Percentiles rank a stretch among this genome's conserved stretches.
Evolutionary conservation across 2,113 vertebrate genomes (phyloP).

Genomic region (Hucho hucho): DNA sequence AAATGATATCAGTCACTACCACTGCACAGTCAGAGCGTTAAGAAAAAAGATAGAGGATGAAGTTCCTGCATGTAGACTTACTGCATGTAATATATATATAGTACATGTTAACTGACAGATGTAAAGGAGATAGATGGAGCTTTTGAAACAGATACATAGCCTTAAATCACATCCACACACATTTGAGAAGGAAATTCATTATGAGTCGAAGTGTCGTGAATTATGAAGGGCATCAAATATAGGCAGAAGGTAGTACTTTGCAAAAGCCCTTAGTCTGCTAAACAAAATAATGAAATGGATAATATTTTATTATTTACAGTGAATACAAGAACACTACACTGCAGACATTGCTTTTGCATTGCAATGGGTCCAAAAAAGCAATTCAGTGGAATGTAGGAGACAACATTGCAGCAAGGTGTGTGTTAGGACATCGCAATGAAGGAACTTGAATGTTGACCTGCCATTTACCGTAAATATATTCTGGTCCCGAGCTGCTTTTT

Average conservation of each 20-base stretch:
- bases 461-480: neutral
- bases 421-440: too few species aligned
- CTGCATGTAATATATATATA: neutral
- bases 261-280: constrained; percentile 28
- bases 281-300: constrained; percentile 26
- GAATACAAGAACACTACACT: neutral
- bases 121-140: neutral
- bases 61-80: neutral
- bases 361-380: neutral
- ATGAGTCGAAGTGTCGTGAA: constrained; percentile 17
- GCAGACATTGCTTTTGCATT: too few species aligned
- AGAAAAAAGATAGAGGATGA: neutral
- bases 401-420: neutral
- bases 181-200: constrained; percentile 8
- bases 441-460: neutral
- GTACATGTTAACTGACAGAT: neutral
- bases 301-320: constrained; percentile 16
- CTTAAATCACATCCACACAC: constrained; percentile 1
- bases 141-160: neutral
- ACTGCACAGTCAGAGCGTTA: neutral
- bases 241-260: constrained; percentile 11
- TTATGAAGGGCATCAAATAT: constrained; percentile 22
- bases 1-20: constrained; percentile 8
- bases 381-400: neutral
- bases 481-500: too few species aligned